A percentile compares a stretch with the other conserved stretches of the same genome.
These are phyloP conservation scores for Drosophila kohkoa DNA, from an alignment of 1,140 invertebrate species.

Conservation along the genomic window DNA sequence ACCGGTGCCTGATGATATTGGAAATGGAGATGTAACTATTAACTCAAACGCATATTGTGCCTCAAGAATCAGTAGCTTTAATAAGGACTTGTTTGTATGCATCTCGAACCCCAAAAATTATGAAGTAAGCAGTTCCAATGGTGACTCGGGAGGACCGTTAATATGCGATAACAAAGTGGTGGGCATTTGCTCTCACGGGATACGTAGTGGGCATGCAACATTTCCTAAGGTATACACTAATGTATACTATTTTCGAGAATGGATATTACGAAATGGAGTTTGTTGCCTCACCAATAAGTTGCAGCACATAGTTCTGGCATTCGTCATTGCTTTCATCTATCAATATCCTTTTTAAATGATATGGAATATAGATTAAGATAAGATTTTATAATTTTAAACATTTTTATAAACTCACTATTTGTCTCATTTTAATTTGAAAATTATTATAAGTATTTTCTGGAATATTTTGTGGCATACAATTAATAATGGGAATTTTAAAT, in stretches of 20 bases:
- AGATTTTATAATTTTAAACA: too few relatives aligned
- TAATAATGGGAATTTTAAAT: too few relatives aligned
- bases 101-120: not conserved
- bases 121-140: not conserved
- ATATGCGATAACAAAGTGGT: not conserved
- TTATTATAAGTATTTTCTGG: too few relatives aligned
- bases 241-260: not conserved
- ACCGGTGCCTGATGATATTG: not conserved
- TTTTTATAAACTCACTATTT: too few relatives aligned
- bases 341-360: too few relatives aligned
- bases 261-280: not conserved
- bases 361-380: too few relatives aligned
- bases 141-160: not conserved
- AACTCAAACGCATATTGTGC: not conserved
- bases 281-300: too few relatives aligned
- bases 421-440: too few relatives aligned
- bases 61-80: not conserved
- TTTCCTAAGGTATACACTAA: not conserved
- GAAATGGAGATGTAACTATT: not conserved
- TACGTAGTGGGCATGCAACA: not conserved
- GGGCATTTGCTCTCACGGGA: not conserved
- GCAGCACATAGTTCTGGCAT: too few relatives aligned
- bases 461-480: too few relatives aligned
- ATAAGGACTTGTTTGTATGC: not conserved
- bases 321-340: too few relatives aligned